Evolutionary conservation across 2,888 invertebrate genomes (phyloP), one percentile per base, ranked within the genome.

Genomic region (Platycheirus rosarum): DNA sequence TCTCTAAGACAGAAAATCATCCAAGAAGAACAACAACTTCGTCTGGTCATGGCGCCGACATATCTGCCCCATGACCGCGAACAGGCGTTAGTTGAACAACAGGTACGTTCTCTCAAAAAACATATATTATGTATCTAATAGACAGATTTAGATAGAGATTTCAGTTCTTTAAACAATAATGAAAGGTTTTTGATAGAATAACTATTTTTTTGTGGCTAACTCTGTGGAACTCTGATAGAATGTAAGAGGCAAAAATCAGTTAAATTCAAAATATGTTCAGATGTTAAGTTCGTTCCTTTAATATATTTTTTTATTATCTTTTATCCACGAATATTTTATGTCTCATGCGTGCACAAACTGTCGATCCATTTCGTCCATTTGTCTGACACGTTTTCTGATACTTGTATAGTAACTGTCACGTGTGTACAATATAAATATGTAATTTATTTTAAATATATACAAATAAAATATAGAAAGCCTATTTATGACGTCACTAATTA

Each of bases 21-120:
- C 84, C 94, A 95, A 89, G 96, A 95, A 85, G 97, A 97, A 91
- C 97, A 97, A 90, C 95, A 95, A 89, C 92, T 97, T 88, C 93
- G 97, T 82, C 93, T 94, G 77, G 94, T 95, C 55, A 93, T 95
- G 90, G 95, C 95, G 88, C 96, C 97, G 78, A 95, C 95, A 86
- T 95, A 96, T 91, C 92, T 94, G 89, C 95, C 96, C 82, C 94
- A 95, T 87, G 96, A 97, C 90, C 93, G 95, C 86, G 96, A 96
- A 87, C 94, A 94, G 87, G 96, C 96, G 86, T 92, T 94, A 85
- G 93, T 93, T 88, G 96, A 96, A 89, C 97, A 97, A 92, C 96
- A 97, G 95, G 97, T 97, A 95, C 88, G 90, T 90, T 86, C 84
- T 37, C 60, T 35, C n/a, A 9, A 53, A 16, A 35, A 57, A 16